These are phyloP conservation scores for Cetoscarus ocellatus DNA, from an alignment of 2,797 vertebrate species.

Conservation along the genomic window DNA sequence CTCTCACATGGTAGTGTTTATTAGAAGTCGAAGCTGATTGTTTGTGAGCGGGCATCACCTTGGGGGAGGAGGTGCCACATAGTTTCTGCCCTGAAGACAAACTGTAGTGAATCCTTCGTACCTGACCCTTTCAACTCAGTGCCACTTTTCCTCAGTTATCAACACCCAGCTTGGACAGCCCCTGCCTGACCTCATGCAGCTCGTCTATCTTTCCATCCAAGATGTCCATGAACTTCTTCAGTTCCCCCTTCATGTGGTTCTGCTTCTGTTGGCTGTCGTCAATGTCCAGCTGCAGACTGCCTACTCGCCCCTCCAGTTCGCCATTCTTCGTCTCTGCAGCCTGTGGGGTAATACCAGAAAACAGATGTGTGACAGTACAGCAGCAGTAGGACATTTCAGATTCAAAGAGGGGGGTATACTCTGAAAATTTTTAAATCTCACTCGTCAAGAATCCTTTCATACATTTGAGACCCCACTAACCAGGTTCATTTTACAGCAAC, in stretches of 20 bases:
- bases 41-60: slow-evolving; percentile 73
- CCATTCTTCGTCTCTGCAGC: slow-evolving; percentile 90
- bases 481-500: too few relatives aligned
- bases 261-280: slow-evolving; percentile 92
- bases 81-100: slow-evolving; percentile 67
- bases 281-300: slow-evolving; percentile 87
- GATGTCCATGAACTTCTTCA: slow-evolving; percentile 95
- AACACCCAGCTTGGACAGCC: slow-evolving; percentile 92
- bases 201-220: slow-evolving; percentile 97
- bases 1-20: slow-evolving; percentile 63
- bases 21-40: slow-evolving; percentile 68
- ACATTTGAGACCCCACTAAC: too few relatives aligned
- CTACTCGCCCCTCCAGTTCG: slow-evolving; percentile 90
- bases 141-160: slow-evolving; percentile 86
- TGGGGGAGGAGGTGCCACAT: slow-evolving; percentile 74
- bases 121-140: slow-evolving; percentile 57
- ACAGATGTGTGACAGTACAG: not conserved
- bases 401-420: too few relatives aligned
- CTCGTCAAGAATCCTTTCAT: too few relatives aligned
- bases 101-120: slow-evolving; percentile 64
- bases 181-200: slow-evolving; percentile 95
- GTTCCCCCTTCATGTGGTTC: slow-evolving; percentile 91
- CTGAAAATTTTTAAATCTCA: too few relatives aligned
- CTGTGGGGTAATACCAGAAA: slow-evolving; percentile 70
- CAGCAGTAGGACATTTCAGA: too few relatives aligned